phyloP scores from a whole-genome alignment of 2,888 invertebrate genomes.

The Coelinius sp. region DNA sequence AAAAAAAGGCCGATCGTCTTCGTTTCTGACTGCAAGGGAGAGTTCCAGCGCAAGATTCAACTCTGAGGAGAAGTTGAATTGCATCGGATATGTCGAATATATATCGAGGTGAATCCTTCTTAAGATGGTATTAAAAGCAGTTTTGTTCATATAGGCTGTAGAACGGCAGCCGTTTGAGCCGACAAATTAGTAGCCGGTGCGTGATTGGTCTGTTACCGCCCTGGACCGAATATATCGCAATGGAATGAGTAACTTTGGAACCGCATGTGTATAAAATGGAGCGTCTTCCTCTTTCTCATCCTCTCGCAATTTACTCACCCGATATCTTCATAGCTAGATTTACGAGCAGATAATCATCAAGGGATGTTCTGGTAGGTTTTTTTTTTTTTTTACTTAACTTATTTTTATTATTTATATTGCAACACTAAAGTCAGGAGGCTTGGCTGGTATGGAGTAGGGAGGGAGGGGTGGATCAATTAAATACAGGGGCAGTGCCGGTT shows the following conservation, averaged over 20 bases:
- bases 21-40: slow-evolving; percentile 47
- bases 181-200: slow-evolving; percentile 71
- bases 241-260: slow-evolving; percentile 51
- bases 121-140: slow-evolving; percentile 54
- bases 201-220: slow-evolving; percentile 71
- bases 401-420: slow-evolving; percentile 70
- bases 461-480: slow-evolving; percentile 63
- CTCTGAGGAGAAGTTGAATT: background rate
- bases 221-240: slow-evolving; percentile 63
- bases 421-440: slow-evolving; percentile 53
- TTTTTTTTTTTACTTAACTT: slow-evolving; percentile 61
- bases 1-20: slow-evolving; percentile 45
- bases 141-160: slow-evolving; percentile 66
- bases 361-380: slow-evolving; percentile 70
- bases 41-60: slow-evolving; percentile 56
- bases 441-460: slow-evolving; percentile 38
- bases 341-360: slow-evolving; percentile 70
- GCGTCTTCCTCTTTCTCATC: slow-evolving; percentile 37
- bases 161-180: slow-evolving; percentile 70
- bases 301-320: slow-evolving; percentile 67
- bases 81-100: slow-evolving; percentile 54
- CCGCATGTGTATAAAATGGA: slow-evolving; percentile 8
- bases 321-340: slow-evolving; percentile 70
- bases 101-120: slow-evolving; percentile 53
- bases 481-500: slow-evolving; percentile 46